phyloP scores from a whole-genome alignment of 2,888 invertebrate species.

The Ochropacha duplaris region DNA sequence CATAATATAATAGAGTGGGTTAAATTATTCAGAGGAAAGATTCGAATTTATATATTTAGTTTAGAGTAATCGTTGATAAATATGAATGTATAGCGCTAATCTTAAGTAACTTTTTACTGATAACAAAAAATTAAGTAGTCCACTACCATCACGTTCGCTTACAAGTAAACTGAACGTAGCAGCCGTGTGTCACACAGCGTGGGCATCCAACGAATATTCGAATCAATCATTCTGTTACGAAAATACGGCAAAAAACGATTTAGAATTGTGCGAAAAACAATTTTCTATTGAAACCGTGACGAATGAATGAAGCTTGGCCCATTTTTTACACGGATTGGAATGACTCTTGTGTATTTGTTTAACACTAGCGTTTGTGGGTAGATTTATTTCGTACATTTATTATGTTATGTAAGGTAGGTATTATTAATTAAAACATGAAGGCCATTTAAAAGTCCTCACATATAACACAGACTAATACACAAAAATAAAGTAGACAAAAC shows the following conservation, averaged over 20 bases:
- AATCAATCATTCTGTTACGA: slow-evolving; percentile 54
- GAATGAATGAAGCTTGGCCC: slow-evolving; percentile 23
- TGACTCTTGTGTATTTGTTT: slow-evolving; percentile 3
- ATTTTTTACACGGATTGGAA: slow-evolving; percentile 7
- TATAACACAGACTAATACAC: too few relatives aligned
- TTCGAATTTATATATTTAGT: too few relatives aligned
- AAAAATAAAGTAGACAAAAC: too few relatives aligned
- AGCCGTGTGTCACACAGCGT: slow-evolving; percentile 25
- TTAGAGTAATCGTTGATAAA: too few relatives aligned
- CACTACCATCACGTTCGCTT: background rate
- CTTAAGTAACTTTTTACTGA: too few relatives aligned
- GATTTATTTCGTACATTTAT: background rate
- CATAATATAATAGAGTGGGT: too few relatives aligned
- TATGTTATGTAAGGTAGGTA: background rate
- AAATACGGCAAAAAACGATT: slow-evolving; percentile 36
- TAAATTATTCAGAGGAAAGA: too few relatives aligned
- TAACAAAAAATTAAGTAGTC: too few relatives aligned
- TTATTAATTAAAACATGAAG: too few relatives aligned
- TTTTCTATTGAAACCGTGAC: slow-evolving; percentile 39
- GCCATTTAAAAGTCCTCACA: too few relatives aligned
- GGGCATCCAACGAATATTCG: slow-evolving; percentile 29
- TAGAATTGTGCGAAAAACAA: slow-evolving; percentile 42
- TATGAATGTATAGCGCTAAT: too few relatives aligned
- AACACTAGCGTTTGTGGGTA: slow-evolving; percentile 7
- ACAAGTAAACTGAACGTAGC: slow-evolving; percentile 7